phyloP scores from a whole-genome alignment of 2,113 vertebrate species.

The Nematolebias whitei region DNA sequence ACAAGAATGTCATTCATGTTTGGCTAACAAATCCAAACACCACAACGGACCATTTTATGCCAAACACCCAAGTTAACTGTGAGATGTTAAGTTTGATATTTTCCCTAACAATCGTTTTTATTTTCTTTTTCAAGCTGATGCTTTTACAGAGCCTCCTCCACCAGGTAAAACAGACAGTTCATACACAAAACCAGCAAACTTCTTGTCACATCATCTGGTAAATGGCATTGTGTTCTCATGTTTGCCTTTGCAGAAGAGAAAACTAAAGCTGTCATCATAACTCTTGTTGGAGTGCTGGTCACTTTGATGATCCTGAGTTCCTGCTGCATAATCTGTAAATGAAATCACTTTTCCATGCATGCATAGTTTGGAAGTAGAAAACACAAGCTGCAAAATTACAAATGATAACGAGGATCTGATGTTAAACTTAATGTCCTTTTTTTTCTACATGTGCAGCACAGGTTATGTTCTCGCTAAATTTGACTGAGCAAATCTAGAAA shows the following conservation, averaged over 20 bases:
- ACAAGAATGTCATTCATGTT: no score
- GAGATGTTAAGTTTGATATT: no score
- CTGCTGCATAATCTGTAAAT: conserved; percentile 62
- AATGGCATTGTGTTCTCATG: not conserved
- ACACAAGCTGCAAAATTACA: not conserved
- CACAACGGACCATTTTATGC: no score
- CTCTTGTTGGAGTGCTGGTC: conserved; percentile 25
- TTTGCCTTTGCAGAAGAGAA: not conserved
- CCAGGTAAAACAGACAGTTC: not conserved
- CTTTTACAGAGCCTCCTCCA: not conserved
- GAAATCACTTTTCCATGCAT: not conserved
- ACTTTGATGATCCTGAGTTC: conserved; percentile 36
- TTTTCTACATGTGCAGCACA: not conserved
- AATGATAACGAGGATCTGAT: not conserved
- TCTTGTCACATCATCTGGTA: not conserved
- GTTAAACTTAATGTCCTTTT: not conserved
- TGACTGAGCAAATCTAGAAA: not conserved
- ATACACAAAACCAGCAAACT: not conserved
- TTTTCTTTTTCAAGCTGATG: not conserved
- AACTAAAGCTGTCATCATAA: accelerated
- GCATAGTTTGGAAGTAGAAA: not conserved
- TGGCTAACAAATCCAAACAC: no score
- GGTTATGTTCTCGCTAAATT: not conserved
- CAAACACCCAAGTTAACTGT: no score
- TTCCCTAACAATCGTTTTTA: not conserved